Conservation (phyloP, 2,797 vertebrate genomes). For the Leuciscus waleckii region DNA sequence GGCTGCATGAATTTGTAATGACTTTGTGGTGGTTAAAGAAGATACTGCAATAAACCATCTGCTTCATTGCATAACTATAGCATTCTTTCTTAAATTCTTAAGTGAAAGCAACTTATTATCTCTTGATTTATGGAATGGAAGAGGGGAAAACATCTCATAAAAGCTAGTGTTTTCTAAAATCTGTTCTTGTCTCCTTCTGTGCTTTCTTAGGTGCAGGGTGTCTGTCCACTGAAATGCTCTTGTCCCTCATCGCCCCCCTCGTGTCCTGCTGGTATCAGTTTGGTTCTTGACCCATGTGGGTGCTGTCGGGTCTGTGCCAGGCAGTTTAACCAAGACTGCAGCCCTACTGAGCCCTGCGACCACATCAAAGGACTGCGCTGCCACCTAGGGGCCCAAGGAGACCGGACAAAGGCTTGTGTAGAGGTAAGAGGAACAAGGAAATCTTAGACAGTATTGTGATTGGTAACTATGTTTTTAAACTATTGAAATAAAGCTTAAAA, state of each 20-base stretch:
- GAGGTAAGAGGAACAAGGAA: conserved; percentile 56
- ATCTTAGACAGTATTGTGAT: neutral
- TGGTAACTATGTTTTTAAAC: neutral
- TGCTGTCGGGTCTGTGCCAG: conserved; percentile 68
- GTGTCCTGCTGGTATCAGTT: conserved; percentile 67
- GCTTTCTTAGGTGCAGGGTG: conserved; percentile 56
- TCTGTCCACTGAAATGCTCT: conserved; percentile 60
- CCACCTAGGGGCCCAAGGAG: conserved; percentile 64
- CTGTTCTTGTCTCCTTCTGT: neutral
- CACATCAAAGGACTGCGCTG: conserved; percentile 72
- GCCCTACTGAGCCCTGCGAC: conserved; percentile 66
- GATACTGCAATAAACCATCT: neutral
- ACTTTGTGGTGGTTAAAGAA: neutral
- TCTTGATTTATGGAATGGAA: neutral
- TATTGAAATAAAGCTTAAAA: neutral
- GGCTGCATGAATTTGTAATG: neutral
- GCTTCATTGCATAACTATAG: neutral
- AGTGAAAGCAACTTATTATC: conserved; percentile 14
- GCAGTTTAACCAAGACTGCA: conserved; percentile 72
- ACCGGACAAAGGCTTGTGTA: conserved; percentile 64
- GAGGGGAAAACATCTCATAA: neutral
- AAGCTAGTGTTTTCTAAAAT: neutral
- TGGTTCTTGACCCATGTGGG: conserved; percentile 63
- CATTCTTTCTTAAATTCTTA: neutral
- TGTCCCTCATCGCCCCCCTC: conserved; percentile 58